phyloP scores from a whole-genome alignment of 2,888 invertebrate genomes.

The Coelogynopora nodosa region DNA sequence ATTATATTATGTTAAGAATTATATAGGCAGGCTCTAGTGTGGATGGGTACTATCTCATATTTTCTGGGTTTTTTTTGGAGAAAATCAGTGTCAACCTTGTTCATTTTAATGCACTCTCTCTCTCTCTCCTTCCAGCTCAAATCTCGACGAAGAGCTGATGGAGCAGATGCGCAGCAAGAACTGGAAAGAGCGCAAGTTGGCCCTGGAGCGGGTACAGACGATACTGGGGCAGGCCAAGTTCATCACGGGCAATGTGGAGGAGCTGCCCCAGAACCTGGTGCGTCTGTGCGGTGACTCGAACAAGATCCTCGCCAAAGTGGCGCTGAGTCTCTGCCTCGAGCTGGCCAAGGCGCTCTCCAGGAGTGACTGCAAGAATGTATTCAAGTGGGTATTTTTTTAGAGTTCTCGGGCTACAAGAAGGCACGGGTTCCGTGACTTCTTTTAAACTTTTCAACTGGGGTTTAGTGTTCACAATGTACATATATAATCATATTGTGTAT shows the following conservation, averaged over 20 bases:
- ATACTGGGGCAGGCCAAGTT: conserved; percentile 74
- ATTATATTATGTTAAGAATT: too few species aligned
- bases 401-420: too few species aligned
- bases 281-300: conserved; percentile 81
- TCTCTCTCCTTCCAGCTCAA: conserved; percentile 63
- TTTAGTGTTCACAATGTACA: too few species aligned
- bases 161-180: conserved; percentile 66
- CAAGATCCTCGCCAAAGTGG: conserved; percentile 72
- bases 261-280: conserved; percentile 75
- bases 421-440: too few species aligned
- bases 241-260: conserved; percentile 78
- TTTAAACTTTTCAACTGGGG: too few species aligned
- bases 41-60: too few species aligned
- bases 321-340: conserved; percentile 77
- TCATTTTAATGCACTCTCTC: background rate
- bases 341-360: conserved; percentile 79
- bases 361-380: conserved; percentile 29
- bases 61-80: too few species aligned
- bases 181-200: conserved; percentile 82
- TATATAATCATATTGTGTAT: too few species aligned
- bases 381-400: too few species aligned
- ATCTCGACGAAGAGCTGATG: conserved; percentile 76
- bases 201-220: conserved; percentile 70
- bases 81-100: too few species aligned
- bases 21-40: too few species aligned